Evolutionary conservation across 2,888 invertebrate genomes (phyloP).

Genomic region (Orthosia cruda): DNA sequence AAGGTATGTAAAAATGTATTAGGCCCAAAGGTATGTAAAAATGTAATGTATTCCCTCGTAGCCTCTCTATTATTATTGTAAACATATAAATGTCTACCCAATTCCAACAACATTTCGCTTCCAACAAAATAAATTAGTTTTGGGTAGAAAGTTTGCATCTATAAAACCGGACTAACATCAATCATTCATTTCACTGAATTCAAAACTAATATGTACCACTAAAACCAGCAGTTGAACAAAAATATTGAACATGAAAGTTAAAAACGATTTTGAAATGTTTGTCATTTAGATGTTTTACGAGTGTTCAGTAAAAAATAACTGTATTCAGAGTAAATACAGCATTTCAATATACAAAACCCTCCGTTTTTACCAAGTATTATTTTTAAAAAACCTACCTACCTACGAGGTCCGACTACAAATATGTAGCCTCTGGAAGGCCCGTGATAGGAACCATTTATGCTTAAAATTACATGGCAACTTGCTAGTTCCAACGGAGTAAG

Average conservation of each 20-base stretch:
- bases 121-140: slow-evolving; percentile 18
- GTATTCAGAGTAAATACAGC: background rate
- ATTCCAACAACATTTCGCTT: slow-evolving; percentile 2
- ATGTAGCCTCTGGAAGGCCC: background rate
- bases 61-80: background rate
- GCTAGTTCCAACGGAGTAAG: slow-evolving; percentile 19
- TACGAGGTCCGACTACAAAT: background rate
- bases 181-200: slow-evolving; percentile 32
- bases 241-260: background rate
- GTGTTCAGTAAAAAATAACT: slow-evolving; percentile 9
- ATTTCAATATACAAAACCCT: background rate
- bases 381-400: background rate
- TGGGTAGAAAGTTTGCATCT: slow-evolving; percentile 1
- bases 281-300: background rate
- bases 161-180: slow-evolving; percentile 29
- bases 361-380: background rate
- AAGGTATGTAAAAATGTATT: too few species aligned
- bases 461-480: slow-evolving; percentile 27
- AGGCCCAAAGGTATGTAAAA: background rate
- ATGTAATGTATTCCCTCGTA: background rate
- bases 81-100: slow-evolving; percentile 1
- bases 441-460: slow-evolving; percentile 4
- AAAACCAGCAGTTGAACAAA: slow-evolving; percentile 22
- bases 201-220: slow-evolving; percentile 15
- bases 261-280: background rate